phyloP scores from a whole-genome alignment of 2,113 vertebrate genomes.

The Empidonax traillii region DNA sequence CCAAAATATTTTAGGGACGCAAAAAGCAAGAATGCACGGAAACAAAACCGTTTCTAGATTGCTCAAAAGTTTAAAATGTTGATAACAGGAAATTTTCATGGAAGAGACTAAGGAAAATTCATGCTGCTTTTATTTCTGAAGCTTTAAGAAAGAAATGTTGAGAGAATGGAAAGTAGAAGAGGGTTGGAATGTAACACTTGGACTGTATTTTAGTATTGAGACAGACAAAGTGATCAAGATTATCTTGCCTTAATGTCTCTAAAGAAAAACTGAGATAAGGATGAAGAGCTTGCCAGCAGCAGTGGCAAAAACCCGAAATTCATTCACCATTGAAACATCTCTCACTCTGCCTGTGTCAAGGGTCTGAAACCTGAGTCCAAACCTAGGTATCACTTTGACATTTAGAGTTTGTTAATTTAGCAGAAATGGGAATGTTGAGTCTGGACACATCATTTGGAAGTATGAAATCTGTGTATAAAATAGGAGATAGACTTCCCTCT shows the following conservation, averaged over 20 bases:
- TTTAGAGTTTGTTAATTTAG: neutral
- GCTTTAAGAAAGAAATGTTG: neutral
- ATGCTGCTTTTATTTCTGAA: neutral
- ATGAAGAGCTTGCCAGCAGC: neutral
- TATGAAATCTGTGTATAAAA: neutral
- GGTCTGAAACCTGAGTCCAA: neutral
- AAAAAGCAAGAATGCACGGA: neutral
- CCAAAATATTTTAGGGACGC: neutral
- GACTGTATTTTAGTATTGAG: neutral
- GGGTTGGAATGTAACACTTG: neutral
- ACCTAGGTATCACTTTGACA: neutral
- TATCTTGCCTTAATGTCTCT: neutral
- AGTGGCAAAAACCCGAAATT: neutral
- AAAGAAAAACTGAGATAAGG: neutral
- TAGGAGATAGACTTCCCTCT: neutral
- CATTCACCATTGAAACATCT: neutral
- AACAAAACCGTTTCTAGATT: neutral
- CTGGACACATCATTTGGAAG: neutral
- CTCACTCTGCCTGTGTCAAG: rapidly evolving
- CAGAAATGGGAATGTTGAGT: neutral
- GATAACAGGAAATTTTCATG: neutral
- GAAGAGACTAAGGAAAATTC: neutral
- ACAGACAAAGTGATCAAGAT: neutral
- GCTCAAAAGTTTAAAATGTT: neutral
- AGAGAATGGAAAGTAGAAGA: neutral